Conservation (phyloP, 2,888 invertebrate species). For the Aleiodes alternator region DNA sequence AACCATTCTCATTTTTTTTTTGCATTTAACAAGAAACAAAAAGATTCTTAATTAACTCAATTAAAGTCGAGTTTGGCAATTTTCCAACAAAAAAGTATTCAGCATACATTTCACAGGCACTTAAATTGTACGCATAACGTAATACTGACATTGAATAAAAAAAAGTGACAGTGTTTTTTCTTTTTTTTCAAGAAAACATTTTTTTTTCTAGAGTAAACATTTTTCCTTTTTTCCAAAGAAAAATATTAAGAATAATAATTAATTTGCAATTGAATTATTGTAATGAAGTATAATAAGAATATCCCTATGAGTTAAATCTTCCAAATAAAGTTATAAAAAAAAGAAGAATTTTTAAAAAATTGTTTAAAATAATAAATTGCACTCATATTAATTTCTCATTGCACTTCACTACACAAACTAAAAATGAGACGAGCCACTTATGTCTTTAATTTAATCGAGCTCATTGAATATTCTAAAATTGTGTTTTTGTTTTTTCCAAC, state of each 20-base stretch:
- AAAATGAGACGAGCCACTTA: background rate
- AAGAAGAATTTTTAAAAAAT: background rate
- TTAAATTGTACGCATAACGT: slow-evolving; percentile 66
- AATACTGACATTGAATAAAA: slow-evolving; percentile 72
- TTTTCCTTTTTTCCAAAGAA: slow-evolving; percentile 6
- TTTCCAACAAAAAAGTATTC: slow-evolving; percentile 9
- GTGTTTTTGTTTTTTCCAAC: slow-evolving; percentile 15
- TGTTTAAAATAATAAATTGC: slow-evolving; percentile 2
- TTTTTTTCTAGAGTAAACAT: background rate
- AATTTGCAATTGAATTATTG: background rate
- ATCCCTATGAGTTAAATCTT: slow-evolving; percentile 20
- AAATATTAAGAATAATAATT: background rate
- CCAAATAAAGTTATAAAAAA: no score
- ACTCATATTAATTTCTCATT: slow-evolving; percentile 8
- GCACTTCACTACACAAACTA: slow-evolving; percentile 7
- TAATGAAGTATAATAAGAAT: slow-evolving; percentile 32
- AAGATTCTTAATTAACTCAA: background rate
- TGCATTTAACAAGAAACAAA: background rate
- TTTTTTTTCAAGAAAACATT: background rate
- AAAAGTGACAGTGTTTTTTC: background rate
- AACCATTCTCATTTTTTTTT: background rate
- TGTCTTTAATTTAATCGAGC: background rate
- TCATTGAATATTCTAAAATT: slow-evolving; percentile 12
- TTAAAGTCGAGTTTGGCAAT: background rate
- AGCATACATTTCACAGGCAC: slow-evolving; percentile 58